phyloP scores from a whole-genome alignment of 2,797 vertebrate genomes.

The Echiichthys vipera region DNA sequence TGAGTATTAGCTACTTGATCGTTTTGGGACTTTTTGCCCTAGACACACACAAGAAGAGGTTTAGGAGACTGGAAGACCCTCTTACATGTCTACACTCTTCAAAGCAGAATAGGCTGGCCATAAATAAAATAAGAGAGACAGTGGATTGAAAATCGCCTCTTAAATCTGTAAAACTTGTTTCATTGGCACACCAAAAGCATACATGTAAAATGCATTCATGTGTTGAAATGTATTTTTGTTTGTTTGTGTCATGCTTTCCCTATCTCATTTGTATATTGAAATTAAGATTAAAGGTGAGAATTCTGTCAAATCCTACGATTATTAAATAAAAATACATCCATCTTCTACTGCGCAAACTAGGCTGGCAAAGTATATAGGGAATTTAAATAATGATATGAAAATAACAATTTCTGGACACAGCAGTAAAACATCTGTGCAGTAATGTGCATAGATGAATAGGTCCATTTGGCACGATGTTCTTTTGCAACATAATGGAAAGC shows the following conservation, averaged over 20 bases:
- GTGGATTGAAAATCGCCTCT: neutral
- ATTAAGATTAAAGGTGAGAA: neutral
- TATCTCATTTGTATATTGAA: neutral
- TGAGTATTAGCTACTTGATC: neutral
- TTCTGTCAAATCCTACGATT: neutral
- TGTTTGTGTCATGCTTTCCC: neutral
- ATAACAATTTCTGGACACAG: neutral
- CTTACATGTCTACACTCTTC: neutral
- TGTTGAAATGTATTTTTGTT: neutral
- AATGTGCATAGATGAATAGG: slow-evolving; percentile 28
- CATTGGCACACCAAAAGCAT: neutral
- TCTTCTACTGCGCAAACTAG: neutral
- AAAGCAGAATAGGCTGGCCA: neutral
- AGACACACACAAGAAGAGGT: neutral
- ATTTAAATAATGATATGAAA: slow-evolving; percentile 27
- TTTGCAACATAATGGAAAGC: slow-evolving; percentile 46
- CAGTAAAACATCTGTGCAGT: slow-evolving; percentile 30
- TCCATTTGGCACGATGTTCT: slow-evolving; percentile 20
- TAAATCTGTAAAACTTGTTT: neutral
- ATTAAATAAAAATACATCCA: neutral
- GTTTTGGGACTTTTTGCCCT: neutral
- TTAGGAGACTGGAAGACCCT: neutral
- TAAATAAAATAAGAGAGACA: slow-evolving; percentile 2
- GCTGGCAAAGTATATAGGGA: neutral
- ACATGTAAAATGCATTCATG: neutral